Conservation (phyloP, 2,113 vertebrate genomes). For the Cynopterus brachyotis region DNA sequence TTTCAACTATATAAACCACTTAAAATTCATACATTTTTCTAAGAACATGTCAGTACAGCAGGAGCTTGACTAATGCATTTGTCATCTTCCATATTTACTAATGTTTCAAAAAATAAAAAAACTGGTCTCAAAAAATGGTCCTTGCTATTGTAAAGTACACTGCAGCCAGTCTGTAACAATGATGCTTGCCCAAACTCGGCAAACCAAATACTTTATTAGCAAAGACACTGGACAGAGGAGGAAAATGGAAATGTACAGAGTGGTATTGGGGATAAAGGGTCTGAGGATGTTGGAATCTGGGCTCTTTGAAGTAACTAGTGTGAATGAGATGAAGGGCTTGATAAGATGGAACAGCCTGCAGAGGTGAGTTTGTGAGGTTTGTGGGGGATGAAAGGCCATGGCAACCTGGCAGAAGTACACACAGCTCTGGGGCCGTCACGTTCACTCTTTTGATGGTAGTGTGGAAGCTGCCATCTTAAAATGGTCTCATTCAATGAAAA, state of each 20-base stretch:
- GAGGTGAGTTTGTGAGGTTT: neutral
- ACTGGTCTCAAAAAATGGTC: constrained; percentile 32
- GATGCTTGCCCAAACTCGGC: neutral
- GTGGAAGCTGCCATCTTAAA: neutral
- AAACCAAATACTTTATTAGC: constrained; percentile 7
- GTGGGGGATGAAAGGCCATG: neutral
- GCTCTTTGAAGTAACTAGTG: neutral
- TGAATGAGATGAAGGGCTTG: neutral
- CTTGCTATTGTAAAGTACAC: neutral
- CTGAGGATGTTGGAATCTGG: too few species aligned
- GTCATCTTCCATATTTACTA: constrained; percentile 76
- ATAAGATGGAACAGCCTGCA: neutral
- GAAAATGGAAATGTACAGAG: neutral
- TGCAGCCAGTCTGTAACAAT: neutral
- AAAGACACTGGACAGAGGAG: neutral
- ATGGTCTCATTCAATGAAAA: neutral
- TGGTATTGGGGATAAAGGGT: fast-evolving
- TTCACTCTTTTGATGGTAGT: neutral
- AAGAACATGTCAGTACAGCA: constrained; percentile 35
- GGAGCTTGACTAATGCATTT: constrained; percentile 78
- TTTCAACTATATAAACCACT: constrained; percentile 70
- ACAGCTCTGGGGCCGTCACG: fast-evolving
- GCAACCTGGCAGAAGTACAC: neutral
- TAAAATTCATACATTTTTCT: constrained; percentile 62
- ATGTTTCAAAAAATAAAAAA: constrained; percentile 2